phyloP scores from a whole-genome alignment of 2,888 invertebrate genomes.

The Orthosia gracilis region DNA sequence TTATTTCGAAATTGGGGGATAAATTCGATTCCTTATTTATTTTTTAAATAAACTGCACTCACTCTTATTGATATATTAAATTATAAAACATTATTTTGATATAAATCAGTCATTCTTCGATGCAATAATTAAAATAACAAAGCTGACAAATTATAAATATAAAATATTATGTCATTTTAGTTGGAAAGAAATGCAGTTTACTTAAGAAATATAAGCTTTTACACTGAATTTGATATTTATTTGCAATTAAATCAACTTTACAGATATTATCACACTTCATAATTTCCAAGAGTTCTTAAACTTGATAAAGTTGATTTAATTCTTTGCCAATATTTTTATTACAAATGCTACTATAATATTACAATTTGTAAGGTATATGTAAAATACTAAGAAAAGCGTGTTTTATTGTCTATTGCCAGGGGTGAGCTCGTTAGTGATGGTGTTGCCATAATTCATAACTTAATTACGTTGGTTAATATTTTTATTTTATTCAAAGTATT shows the following conservation, averaged over 20 bases:
- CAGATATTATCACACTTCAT: neutral
- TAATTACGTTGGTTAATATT: neutral
- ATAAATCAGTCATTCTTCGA: constrained; percentile 25
- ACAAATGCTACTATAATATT: constrained; percentile 50
- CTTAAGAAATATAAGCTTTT: constrained; percentile 18
- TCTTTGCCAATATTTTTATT: constrained; percentile 39
- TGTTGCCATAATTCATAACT: constrained; percentile 45
- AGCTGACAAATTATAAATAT: too few relatives aligned
- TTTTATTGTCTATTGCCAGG: constrained; percentile 67
- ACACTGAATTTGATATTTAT: constrained; percentile 20
- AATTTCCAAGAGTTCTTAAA: neutral
- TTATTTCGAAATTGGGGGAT: constrained; percentile 60
- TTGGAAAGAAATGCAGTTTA: constrained; percentile 31
- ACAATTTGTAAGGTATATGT: constrained; percentile 39
- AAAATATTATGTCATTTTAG: neutral
- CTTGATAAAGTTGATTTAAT: constrained; percentile 7
- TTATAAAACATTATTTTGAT: neutral
- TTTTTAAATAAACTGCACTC: constrained; percentile 38
- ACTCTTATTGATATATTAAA: constrained; percentile 2
- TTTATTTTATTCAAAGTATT: neutral
- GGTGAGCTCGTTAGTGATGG: constrained; percentile 45
- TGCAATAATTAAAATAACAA: neutral
- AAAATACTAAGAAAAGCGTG: constrained; percentile 44
- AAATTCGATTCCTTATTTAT: constrained; percentile 68
- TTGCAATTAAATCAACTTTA: constrained; percentile 18